These are phyloP conservation scores for Pseudochirops corinnae DNA, from an alignment of 2,797 vertebrate species.

Conservation along the genomic window DNA sequence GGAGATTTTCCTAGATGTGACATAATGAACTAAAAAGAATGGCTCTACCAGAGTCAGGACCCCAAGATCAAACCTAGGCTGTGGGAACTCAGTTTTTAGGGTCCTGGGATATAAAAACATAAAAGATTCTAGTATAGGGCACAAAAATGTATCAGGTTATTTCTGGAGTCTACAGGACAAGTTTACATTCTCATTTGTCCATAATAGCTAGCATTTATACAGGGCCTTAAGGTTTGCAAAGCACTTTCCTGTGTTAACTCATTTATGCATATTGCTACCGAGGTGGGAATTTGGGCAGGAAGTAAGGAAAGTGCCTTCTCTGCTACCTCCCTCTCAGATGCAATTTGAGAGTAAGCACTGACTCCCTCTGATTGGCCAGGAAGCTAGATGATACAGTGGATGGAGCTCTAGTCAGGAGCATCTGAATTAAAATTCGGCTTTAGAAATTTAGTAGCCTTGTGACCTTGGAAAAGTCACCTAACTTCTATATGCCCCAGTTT, in stretches of 20 bases:
- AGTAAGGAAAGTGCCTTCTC: neutral
- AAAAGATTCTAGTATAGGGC: neutral
- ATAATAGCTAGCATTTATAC: neutral
- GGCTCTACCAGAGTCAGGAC: neutral
- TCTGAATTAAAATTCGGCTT: neutral
- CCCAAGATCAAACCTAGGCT: neutral
- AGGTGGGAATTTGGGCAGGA: neutral
- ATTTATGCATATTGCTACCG: neutral
- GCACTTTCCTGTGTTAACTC: neutral
- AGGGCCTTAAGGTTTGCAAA: neutral
- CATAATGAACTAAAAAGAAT: neutral
- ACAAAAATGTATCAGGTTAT: neutral
- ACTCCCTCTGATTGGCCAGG: neutral
- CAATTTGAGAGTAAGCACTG: neutral
- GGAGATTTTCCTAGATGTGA: neutral
- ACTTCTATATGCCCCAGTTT: neutral
- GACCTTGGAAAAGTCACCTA: neutral
- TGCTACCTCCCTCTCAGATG: too few species aligned
- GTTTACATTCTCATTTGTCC: neutral
- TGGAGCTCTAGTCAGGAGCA: neutral
- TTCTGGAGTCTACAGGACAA: neutral
- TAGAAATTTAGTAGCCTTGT: neutral
- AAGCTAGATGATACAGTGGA: neutral
- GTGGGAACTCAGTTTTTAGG: neutral
- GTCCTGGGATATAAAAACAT: neutral